These are phyloP conservation scores for Sylvilagus floridanus DNA, from an alignment of 2,797 vertebrate genomes.

Conservation along the genomic window DNA sequence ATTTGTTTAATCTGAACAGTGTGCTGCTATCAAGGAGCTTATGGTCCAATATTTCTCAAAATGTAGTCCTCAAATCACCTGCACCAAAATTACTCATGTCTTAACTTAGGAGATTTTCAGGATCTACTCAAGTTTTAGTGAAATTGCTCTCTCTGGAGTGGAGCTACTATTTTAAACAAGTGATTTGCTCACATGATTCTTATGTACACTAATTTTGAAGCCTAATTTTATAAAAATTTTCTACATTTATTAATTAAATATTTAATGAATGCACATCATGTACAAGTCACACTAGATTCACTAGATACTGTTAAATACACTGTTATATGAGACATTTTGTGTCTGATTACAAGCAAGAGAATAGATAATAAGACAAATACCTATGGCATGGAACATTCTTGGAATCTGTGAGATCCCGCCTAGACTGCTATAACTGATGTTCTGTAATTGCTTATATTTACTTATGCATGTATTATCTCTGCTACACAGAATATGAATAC, in stretches of 20 bases:
- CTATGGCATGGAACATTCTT: background rate
- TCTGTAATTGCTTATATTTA: conserved; percentile 31
- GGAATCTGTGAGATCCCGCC: conserved; percentile 36
- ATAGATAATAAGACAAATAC: conserved; percentile 4
- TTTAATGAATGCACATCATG: conserved; percentile 10
- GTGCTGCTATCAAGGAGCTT: background rate
- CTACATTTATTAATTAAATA: conserved; percentile 49
- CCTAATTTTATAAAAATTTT: conserved; percentile 19
- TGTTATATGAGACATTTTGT: background rate
- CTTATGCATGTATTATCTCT: conserved; percentile 9
- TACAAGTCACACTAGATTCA: background rate
- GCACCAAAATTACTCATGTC: background rate
- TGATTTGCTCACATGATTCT: conserved; percentile 17
- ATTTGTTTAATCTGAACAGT: conserved; percentile 30
- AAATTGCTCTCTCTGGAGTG: conserved; percentile 20
- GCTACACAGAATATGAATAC: conserved; percentile 19
- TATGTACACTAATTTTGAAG: conserved; percentile 43
- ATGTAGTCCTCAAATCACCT: conserved; percentile 5
- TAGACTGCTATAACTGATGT: background rate
- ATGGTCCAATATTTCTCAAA: conserved; percentile 12
- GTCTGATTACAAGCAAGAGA: conserved; percentile 7
- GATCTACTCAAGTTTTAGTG: background rate
- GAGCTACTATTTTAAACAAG: conserved; percentile 31
- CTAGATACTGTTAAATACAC: background rate
- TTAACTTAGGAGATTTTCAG: conserved; percentile 7